Evolutionary conservation across 2,113 vertebrate species (phyloP).

Genomic region (Chaetodon auriga): DNA sequence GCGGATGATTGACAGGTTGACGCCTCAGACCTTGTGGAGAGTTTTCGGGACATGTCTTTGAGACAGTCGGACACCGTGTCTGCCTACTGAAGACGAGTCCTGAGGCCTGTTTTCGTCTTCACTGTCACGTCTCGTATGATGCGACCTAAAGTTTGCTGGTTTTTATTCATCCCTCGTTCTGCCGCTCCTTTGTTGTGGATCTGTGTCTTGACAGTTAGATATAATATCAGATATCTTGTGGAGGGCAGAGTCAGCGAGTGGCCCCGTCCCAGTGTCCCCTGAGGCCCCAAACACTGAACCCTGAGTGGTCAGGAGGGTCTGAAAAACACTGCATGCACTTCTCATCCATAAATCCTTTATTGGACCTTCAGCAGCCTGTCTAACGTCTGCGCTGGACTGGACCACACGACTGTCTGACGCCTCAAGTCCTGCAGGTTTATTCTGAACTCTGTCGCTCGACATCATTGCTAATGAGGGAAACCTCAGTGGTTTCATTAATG

Average conservation of each 20-base stretch:
- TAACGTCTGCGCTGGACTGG: too few species aligned
- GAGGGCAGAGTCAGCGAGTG: neutral
- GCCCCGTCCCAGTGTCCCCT: neutral
- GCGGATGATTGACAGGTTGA: neutral
- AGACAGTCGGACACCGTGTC: constrained; percentile 17
- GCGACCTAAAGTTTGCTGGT: constrained; percentile 16
- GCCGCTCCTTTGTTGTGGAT: constrained; percentile 1
- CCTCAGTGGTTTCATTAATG: too few species aligned
- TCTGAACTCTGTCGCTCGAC: too few species aligned
- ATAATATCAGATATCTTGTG: neutral
- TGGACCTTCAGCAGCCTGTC: too few species aligned
- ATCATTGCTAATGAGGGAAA: too few species aligned
- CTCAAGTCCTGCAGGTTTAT: too few species aligned
- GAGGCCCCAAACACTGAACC: neutral
- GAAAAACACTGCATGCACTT: neutral
- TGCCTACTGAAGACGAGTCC: neutral
- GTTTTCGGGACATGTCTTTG: neutral
- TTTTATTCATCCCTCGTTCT: neutral
- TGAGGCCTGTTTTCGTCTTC: neutral
- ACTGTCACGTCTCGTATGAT: constrained; percentile 11
- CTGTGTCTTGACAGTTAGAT: neutral
- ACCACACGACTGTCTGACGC: too few species aligned
- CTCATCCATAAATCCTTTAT: too few species aligned
- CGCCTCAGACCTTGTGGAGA: neutral
- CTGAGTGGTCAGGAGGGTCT: neutral